Percentiles rank a stretch among this genome's conserved stretches.
These are phyloP conservation scores for Cotesia chilonis DNA, from an alignment of 1,140 invertebrate species.

Conservation along the genomic window DNA sequence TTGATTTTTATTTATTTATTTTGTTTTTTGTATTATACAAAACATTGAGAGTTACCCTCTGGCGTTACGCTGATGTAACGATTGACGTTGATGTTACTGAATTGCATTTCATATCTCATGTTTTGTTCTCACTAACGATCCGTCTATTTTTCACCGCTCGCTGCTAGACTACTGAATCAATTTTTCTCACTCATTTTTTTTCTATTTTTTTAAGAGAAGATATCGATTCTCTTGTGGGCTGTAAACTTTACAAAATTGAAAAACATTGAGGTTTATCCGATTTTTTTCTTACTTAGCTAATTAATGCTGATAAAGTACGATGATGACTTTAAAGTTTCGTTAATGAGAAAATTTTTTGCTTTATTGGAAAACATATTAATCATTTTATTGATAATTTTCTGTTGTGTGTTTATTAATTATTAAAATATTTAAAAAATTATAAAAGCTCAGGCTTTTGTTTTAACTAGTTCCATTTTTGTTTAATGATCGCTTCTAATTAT, in stretches of 20 bases:
- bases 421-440: too few relatives aligned
- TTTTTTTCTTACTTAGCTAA: too few relatives aligned
- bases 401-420: too few relatives aligned
- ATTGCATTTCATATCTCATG: conserved; percentile 8
- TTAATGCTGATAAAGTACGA: background rate
- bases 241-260: background rate
- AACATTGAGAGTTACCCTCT: too few relatives aligned
- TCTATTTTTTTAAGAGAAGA: background rate
- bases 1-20: too few relatives aligned
- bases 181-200: background rate
- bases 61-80: background rate
- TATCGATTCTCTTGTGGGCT: conserved; percentile 3
- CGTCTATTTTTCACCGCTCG: background rate
- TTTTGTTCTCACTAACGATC: conserved; percentile 9
- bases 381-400: too few relatives aligned
- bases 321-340: background rate
- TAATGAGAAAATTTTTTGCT: too few relatives aligned
- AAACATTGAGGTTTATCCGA: background rate
- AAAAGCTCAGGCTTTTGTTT: too few relatives aligned
- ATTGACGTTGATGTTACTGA: background rate
- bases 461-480: too few relatives aligned
- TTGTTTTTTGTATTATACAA: too few relatives aligned
- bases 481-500: too few relatives aligned
- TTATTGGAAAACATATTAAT: too few relatives aligned
- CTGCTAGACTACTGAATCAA: background rate